A percentile compares a stretch with the other conserved stretches of the same genome.
phyloP scores from a whole-genome alignment of 1,140 invertebrate species.

The Drosophila pandora region DNA sequence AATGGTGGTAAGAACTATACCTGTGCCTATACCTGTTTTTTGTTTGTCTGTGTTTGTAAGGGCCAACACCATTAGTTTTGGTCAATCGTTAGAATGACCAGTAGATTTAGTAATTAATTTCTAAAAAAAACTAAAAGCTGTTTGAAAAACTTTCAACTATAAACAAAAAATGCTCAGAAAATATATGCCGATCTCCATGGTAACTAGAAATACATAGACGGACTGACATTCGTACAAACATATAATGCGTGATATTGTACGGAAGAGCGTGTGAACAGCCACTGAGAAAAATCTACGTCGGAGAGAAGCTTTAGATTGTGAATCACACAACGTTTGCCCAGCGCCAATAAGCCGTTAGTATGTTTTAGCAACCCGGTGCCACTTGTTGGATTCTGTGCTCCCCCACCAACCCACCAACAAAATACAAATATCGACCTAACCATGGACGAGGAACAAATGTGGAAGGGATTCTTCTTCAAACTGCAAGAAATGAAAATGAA shows the following conservation, averaged over 20 bases:
- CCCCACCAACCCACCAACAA: background rate
- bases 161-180: constrained; percentile 15
- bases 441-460: constrained; percentile 88
- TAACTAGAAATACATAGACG: constrained; percentile 4
- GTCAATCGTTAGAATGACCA: background rate
- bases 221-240: background rate
- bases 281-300: constrained; percentile 45
- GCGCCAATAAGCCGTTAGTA: constrained; percentile 40
- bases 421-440: constrained; percentile 3
- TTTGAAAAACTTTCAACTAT: background rate
- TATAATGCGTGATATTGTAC: constrained; percentile 28
- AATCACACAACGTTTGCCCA: constrained; percentile 36
- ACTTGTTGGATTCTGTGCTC: constrained; percentile 42
- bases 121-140: background rate
- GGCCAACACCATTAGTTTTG: background rate
- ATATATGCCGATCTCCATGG: constrained; percentile 34
- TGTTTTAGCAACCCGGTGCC: constrained; percentile 35
- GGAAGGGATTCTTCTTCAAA: constrained; percentile 88
- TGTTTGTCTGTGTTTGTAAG: background rate
- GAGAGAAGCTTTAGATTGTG: constrained; percentile 35
- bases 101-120: background rate
- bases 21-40: background rate
- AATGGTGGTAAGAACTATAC: background rate
- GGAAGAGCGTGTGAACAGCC: constrained; percentile 37
- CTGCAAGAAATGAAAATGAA: constrained; percentile 85